Base-by-base conservation (phyloP, 2,888 invertebrate species). In the Meandrusa payeni region DNA sequence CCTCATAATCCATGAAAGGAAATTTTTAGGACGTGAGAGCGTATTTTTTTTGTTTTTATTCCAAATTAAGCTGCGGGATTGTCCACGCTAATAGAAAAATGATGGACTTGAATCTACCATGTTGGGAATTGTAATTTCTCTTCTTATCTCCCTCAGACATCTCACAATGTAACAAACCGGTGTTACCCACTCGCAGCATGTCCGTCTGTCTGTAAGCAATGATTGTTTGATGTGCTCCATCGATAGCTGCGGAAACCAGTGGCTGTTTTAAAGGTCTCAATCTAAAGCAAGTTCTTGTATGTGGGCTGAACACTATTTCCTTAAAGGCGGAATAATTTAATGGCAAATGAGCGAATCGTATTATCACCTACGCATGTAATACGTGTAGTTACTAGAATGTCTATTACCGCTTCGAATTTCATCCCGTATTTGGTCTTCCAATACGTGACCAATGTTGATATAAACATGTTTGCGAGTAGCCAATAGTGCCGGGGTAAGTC, bases 71-170 rank as follows among this genome's bases (percentile, higher is more conserved):
- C n/a, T n/a, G n/a, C n/a, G n/a, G n/a, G n/a, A n/a, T n/a, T n/a
- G n/a, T n/a, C n/a, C n/a, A n/a, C n/a, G n/a, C n/a, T n/a, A n/a
- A n/a, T n/a, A n/a, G n/a, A n/a, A n/a, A n/a, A n/a, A n/a, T n/a
- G n/a, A n/a, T n/a, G n/a, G n/a, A n/a, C n/a, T n/a, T n/a, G n/a
- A n/a, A n/a, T n/a, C n/a, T n/a, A n/a, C n/a, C n/a, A n/a, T n/a
- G n/a, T n/a, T n/a, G n/a, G n/a, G n/a, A 57, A 55, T 50, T 49
- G 50, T 54, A 55, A 57, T 52, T 54, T 54, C 53, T 52, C 51
- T 43, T 31, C 6, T 22, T 48, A 56, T 53, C 50, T 31, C 17
- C 41, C 9, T 41, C 31, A 48, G 45, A 51, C 51, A 52, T 55
- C 52, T 49, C 46, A 56, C 49, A 15, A 5, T 28, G 20, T 6